Evolutionary conservation across 2,888 invertebrate species (phyloP), one percentile per base, ranked within the genome.

Genomic region (Serripes groenlandicus): DNA sequence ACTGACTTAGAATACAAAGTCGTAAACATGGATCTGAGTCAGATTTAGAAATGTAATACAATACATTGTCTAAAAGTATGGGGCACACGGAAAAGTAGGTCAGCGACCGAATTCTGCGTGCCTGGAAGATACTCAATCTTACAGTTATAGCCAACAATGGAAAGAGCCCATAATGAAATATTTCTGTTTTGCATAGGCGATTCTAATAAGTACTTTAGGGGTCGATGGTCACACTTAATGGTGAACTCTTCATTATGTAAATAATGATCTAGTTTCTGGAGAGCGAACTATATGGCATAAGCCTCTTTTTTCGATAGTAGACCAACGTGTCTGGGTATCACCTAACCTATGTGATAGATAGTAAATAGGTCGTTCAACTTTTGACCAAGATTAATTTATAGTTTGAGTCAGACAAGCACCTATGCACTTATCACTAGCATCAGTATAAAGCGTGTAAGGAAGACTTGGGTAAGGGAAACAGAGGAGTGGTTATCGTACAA

Each of bases 141-240:
- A 58, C 81, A 84, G 52, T 81, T 84, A 56, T 84, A 84, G 9
- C 72, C 77, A 18, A 60, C 18, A n/a, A 84, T 80, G 4, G 54
- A 30, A 26, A 84, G 37, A 3, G 84, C 81, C 81, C 78, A 78
- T 34, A 81, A 23, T 28, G 80, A 72, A 9, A 81, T 75, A 30
- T 73, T 85, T 26, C 58, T 81, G n/a, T 81, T 81, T 18, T 79
- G 72, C 64, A 81, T 85, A 0, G 81, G 81, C 9, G 81, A 81
- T 18, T 81, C 78, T 1, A 81, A 28, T 0, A 84, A n/a, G 49
- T 84, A 78, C 15, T 81, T 75, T 5, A 84, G 35, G 21, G 80
- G 80, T 62, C 62, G 58, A 66, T 81, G 84, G 30, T 84, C 83
- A 32, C 80, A 73, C 5, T 68, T 42, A 18, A 81, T 78, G 3